Evolutionary conservation across 92 coral and sea anemone species (phyloP).

Genomic region (Micromussa lordhowensis): DNA sequence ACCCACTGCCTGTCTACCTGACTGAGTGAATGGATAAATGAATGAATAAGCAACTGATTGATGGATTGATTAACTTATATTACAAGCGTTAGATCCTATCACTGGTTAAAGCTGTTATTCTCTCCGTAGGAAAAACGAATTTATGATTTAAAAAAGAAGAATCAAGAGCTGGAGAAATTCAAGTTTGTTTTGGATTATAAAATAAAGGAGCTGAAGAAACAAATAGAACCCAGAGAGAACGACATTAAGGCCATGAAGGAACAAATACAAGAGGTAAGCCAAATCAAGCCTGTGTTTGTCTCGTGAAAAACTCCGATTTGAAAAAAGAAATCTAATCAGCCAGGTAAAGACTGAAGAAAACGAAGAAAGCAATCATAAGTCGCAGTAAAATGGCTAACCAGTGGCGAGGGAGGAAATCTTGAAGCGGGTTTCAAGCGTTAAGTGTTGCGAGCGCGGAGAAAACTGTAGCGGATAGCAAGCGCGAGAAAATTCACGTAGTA

Average conservation of each 20-base stretch:
- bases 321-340: no score
- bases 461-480: not conserved
- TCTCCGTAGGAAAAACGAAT: constrained; percentile 92
- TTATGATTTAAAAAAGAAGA: constrained; percentile 96
- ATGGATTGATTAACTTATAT: not conserved
- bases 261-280: constrained; percentile 95
- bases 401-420: no score
- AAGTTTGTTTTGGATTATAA: constrained; percentile 99
- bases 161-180: constrained; percentile 98
- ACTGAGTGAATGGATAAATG: not conserved
- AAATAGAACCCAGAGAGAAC: constrained; percentile 97
- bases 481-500: not conserved
- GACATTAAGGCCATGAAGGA: constrained; percentile 99
- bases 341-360: no score
- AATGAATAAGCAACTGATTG: not conserved
- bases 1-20: not conserved
- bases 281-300: not conserved
- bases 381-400: no score
- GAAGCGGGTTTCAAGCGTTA: no score
- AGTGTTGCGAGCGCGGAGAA: no score
- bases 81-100: not conserved
- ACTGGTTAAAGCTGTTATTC: not conserved
- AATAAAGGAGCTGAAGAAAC: constrained; percentile 96
- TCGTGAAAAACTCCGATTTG: not conserved
- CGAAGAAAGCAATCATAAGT: no score